phyloP scores from a whole-genome alignment of 2,113 vertebrate species.

The Petrocephalus zakoni region DNA sequence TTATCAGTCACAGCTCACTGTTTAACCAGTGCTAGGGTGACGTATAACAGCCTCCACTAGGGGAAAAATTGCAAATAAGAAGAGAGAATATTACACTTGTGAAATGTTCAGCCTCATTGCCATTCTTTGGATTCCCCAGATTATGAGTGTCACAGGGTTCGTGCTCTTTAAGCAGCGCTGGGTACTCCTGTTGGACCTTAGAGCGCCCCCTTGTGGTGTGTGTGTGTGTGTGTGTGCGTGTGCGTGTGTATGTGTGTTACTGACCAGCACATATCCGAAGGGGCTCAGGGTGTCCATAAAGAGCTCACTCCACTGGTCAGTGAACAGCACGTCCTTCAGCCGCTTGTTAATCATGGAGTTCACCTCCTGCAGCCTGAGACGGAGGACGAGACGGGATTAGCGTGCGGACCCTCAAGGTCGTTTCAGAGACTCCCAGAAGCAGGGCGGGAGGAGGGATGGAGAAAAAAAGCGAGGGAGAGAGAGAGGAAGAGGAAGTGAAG shows the following conservation, averaged over 20 bases:
- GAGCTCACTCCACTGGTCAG: conserved; percentile 92
- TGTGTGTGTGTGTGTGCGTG: too few species aligned
- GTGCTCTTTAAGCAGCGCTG: too few species aligned
- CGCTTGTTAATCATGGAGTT: conserved; percentile 96
- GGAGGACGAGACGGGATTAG: background rate
- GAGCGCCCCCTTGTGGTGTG: too few species aligned
- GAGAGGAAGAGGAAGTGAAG: background rate
- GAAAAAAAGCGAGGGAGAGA: background rate
- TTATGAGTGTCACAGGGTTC: too few species aligned
- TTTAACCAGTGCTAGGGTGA: background rate
- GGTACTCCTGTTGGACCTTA: too few species aligned
- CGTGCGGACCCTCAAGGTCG: background rate
- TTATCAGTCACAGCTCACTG: background rate
- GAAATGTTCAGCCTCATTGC: too few species aligned
- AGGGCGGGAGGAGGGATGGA: background rate
- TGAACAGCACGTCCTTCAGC: conserved; percentile 91
- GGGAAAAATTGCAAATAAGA: background rate
- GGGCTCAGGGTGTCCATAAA: conserved; percentile 91
- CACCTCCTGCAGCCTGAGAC: conserved; percentile 84
- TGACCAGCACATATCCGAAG: conserved; percentile 89
- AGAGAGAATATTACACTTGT: background rate
- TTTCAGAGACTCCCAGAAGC: background rate
- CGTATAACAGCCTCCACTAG: background rate
- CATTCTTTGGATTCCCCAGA: too few species aligned
- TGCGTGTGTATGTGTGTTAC: too few species aligned